Percentiles rank a stretch among this genome's conserved stretches.
These are phyloP conservation scores for Polypterus bichir DNA, from an alignment of 2,113 vertebrate species.

Conservation along the genomic window DNA sequence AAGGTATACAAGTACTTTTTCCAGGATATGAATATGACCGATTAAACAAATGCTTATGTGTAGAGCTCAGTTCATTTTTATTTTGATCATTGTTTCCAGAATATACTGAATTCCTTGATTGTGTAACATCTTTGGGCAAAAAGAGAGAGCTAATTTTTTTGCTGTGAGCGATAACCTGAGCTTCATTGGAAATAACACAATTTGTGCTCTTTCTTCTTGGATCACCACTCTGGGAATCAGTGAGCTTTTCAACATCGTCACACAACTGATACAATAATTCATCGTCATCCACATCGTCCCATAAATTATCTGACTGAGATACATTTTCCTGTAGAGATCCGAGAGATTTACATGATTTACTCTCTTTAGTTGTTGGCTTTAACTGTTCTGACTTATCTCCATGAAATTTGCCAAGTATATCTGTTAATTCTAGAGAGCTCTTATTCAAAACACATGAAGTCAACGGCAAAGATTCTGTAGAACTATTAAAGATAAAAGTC, in stretches of 20 bases:
- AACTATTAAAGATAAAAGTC: not conserved
- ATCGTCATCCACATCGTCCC: conserved; percentile 66
- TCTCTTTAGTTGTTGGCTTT: conserved; percentile 20
- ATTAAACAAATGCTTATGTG: not conserved
- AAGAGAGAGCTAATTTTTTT: conserved; percentile 18
- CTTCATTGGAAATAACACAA: not conserved
- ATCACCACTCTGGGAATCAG: conserved; percentile 41
- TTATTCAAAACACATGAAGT: conserved; percentile 21
- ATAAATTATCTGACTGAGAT: conserved; percentile 46
- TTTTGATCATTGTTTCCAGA: not conserved
- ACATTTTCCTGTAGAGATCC: conserved; percentile 45
- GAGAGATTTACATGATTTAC: conserved; percentile 45
- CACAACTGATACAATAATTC: conserved; percentile 74
- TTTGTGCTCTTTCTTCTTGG: not conserved
- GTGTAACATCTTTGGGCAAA: not conserved
- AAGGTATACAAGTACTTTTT: not conserved
- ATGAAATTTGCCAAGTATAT: conserved; percentile 13
- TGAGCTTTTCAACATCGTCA: conserved; percentile 71
- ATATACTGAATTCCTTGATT: not conserved
- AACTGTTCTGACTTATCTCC: conserved; percentile 19
- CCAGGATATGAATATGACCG: not conserved
- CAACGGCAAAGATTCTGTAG: conserved; percentile 17
- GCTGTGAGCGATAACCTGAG: conserved; percentile 8
- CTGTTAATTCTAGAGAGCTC: conserved; percentile 13
- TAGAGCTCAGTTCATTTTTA: not conserved